Evolutionary conservation across 1,140 invertebrate species (phyloP).

Genomic region (Gonioctena quinquepunctata): DNA sequence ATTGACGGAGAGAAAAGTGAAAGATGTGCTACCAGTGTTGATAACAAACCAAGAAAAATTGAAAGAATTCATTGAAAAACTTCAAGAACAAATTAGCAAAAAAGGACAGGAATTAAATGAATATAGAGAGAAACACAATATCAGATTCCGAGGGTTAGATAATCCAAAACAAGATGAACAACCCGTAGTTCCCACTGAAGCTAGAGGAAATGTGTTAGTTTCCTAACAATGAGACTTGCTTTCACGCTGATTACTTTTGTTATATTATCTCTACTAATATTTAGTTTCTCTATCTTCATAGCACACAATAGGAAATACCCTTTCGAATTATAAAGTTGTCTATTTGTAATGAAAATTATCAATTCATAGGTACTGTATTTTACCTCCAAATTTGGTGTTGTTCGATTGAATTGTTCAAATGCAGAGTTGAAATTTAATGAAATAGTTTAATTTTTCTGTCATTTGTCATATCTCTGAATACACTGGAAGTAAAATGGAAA

Average conservation of each 20-base stretch:
- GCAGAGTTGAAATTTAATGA: too few species aligned
- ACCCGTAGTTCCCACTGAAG: slow-evolving; percentile 30
- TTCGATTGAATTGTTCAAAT: too few species aligned
- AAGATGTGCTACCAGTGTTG: slow-evolving; percentile 86
- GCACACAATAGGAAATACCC: not conserved
- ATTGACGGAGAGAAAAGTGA: slow-evolving; percentile 89
- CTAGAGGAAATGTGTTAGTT: slow-evolving; percentile 53
- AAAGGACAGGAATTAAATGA: slow-evolving; percentile 93
- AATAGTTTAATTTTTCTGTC: too few species aligned
- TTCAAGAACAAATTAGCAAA: slow-evolving; percentile 79
- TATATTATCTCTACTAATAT: not conserved
- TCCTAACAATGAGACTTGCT: slow-evolving; percentile 38
- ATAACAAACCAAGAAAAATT: slow-evolving; percentile 83
- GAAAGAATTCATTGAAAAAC: slow-evolving; percentile 72
- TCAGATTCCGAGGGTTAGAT: slow-evolving; percentile 73
- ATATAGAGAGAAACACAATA: slow-evolving; percentile 90
- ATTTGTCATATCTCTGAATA: not conserved
- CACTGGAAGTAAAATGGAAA: too few species aligned
- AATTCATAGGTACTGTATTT: too few species aligned
- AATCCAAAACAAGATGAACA: slow-evolving; percentile 58
- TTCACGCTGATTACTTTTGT: not conserved
- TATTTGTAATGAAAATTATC: too few species aligned
- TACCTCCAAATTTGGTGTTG: too few species aligned
- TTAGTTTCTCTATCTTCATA: not conserved
- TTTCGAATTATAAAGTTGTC: too few species aligned